phyloP scores from a whole-genome alignment of 2,797 vertebrate genomes.

The Poecilia gillii region DNA sequence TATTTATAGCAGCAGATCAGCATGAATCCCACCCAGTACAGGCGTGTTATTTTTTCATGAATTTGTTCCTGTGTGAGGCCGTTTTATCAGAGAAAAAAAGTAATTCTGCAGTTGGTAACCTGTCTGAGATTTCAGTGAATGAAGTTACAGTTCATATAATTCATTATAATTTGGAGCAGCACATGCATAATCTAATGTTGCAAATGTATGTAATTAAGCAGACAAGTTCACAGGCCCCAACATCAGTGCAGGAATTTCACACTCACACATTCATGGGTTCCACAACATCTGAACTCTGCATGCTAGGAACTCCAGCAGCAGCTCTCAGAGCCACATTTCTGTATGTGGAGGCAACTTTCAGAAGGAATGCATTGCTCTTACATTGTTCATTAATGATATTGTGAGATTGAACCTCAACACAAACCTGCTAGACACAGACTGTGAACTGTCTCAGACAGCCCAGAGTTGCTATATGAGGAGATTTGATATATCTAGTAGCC shows the following conservation, averaged over 20 bases:
- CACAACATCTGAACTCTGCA: background rate
- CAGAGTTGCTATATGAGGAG: background rate
- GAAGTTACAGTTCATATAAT: background rate
- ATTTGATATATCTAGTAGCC: background rate
- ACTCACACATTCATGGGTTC: background rate
- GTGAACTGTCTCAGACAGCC: background rate
- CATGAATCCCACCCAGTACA: conserved; percentile 53
- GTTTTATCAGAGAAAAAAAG: conserved; percentile 5
- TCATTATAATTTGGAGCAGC: background rate
- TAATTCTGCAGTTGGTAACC: background rate
- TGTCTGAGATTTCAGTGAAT: background rate
- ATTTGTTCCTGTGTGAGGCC: conserved; percentile 15
- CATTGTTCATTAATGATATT: background rate
- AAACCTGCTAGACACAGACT: background rate
- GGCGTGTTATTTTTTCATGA: background rate
- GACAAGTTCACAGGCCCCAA: background rate
- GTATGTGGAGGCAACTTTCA: background rate
- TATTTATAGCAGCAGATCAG: conserved; percentile 83
- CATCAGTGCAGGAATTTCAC: background rate
- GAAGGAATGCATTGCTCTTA: background rate
- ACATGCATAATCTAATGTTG: background rate
- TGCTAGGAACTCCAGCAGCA: too few species aligned
- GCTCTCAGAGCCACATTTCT: background rate
- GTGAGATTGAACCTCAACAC: background rate
- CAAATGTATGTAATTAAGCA: background rate